These are phyloP conservation scores for Planococcus citri DNA, from an alignment of 1,140 invertebrate species.

Conservation along the genomic window DNA sequence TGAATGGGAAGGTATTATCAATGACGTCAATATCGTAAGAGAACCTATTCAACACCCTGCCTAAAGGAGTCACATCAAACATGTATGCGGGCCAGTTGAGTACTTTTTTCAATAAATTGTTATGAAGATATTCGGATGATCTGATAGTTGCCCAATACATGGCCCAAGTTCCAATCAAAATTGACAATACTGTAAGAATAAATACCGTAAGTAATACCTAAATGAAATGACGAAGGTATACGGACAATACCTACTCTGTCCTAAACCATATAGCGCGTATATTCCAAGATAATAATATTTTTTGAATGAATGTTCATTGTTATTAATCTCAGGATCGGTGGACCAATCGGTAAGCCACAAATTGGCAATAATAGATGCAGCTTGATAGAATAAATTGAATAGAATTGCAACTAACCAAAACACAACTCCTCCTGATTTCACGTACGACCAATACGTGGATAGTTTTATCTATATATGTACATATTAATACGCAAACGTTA, in stretches of 20 bases:
- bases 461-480: conserved; percentile 58
- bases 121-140: conserved; percentile 61
- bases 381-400: conserved; percentile 71
- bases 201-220: not conserved
- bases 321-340: conserved; percentile 41
- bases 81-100: conserved; percentile 61
- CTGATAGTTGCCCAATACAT: conserved; percentile 37
- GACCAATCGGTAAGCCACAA: conserved; percentile 85
- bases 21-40: conserved; percentile 51
- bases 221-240: not conserved
- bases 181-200: not conserved
- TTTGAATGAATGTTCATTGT: conserved; percentile 42
- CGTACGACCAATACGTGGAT: conserved; percentile 75
- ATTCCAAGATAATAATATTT: conserved; percentile 74
- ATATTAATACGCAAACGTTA: no score
- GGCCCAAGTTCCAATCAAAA: not conserved
- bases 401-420: conserved; percentile 59
- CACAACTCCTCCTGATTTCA: conserved; percentile 67
- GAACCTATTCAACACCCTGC: conserved; percentile 74
- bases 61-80: conserved; percentile 77
- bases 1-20: conserved; percentile 52
- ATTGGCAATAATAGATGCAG: conserved; percentile 78
- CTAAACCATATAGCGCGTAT: conserved; percentile 71
- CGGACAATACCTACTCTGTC: conserved; percentile 56
- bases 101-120: conserved; percentile 55